Base-by-base conservation (phyloP, 1,140 invertebrate species). In the Pseudomyrmex dendroicus region DNA sequence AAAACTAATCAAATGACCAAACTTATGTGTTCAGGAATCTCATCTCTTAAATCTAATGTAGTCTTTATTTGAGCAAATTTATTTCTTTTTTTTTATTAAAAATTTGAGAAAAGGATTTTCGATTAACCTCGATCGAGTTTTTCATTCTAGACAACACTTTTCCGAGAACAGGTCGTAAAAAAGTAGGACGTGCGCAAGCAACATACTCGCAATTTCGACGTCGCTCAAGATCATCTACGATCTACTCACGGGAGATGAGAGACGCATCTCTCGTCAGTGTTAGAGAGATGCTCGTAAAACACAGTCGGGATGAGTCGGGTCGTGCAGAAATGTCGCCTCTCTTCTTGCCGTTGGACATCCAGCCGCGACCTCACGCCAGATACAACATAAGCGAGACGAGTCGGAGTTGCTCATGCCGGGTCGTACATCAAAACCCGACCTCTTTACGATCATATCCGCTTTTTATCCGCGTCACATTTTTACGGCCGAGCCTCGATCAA, bases 361-460 rank as follows among this genome's bases (percentile, higher is more conserved):
- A 84, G 52, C 17, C 63, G 48, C 44, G 50, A 54, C n/a, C 7
- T 17, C 20, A 74, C 59, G 73, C 25, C 72, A 54, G 66, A 72
- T 66, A 80, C 17, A 85, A 84, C 77, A 72, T 86, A 86, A 86
- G 35, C 80, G 84, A 73, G 84, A 84, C 72, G 72, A 67, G 67
- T 77, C 52, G 57, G 83, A 59, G 59, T 70, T 57, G 72, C 22
- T 84, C 54, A 35, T 35, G 70, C 35, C 64, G 7, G 15, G 10
- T 54, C 64, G 25, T 80, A 35, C 66, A 35, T 86, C 35, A 68
- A 57, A 68, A 68, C 25, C 48, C 56, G 22, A 48, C 44, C 22
- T 22, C 50, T 54, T 25, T 44, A 56, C 35, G 56, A 76, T 25
- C 35, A 68, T 67, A 48, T 68, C n/a, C 44, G 44, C n/a, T 59